Base-by-base conservation (phyloP, 2,797 vertebrate genomes). In the Danio kyathit region DNA sequence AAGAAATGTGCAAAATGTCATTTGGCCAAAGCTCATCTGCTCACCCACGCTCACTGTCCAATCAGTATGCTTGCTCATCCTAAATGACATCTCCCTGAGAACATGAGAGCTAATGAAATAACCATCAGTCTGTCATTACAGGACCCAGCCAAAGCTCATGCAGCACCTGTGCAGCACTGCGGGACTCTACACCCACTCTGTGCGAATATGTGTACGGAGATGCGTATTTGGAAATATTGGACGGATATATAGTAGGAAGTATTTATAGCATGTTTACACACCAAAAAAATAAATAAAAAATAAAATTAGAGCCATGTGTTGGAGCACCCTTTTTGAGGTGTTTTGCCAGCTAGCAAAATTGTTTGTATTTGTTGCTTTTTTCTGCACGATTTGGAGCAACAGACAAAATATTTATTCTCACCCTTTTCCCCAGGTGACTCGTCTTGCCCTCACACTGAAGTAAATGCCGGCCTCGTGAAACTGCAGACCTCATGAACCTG, bases 91-190 rank as follows among this genome's bases (percentile, higher is more conserved):
- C 89, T 94, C 92, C 91, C 91, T 79, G 90, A 94, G 92, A 92
- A 92, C 94, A 94, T 94, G 93, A 93, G 82, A 87, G 89, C 91
- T 94, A 94, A 95, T 94, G 91, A 92, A 95, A 94, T 93, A 94
- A 94, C 91, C 92, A 93, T 94, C 91, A 92, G 83, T 89, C 86
- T 90, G 91, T 92, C 91, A 93, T 94, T 94, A 92, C 79, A 91
- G 86, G 87, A 89, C 88, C 81, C 74, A 87, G 83, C 79, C 86
- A 51, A 60, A 70, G 64, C 79, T 72, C 79, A 85, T 87, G 88
- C 85, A 89, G 87, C 91, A 92, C 91, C 91, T 92, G 91, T 89
- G 87, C 88, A 73, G 57, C 85, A 77, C 84, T 16, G 64, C 69
- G 84, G 83, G 87, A 89, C 83, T 59, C 67, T 60, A 63, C 76